Evolutionary conservation across 1,140 invertebrate genomes (phyloP).

Genomic region (Musca domestica): DNA sequence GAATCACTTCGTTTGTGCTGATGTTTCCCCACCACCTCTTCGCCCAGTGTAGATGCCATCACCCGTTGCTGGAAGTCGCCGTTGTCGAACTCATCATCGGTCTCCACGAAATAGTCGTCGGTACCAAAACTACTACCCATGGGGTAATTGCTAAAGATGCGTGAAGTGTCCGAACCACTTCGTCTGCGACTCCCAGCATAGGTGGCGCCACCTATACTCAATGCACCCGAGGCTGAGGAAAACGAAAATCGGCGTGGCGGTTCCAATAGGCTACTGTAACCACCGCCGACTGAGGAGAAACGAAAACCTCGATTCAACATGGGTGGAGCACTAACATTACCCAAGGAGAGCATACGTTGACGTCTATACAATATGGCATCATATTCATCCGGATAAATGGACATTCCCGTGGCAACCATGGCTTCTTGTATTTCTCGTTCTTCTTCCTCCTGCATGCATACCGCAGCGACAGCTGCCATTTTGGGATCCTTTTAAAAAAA

Average conservation of each 20-base stretch:
- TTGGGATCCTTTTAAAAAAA: constrained; percentile 59
- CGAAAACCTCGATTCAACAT: constrained; percentile 57
- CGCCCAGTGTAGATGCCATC: constrained; percentile 22
- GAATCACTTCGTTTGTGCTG: constrained; percentile 43
- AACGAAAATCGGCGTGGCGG: constrained; percentile 61
- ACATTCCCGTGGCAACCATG: constrained; percentile 66
- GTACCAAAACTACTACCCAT: constrained; percentile 57
- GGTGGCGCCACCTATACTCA: constrained; percentile 23
- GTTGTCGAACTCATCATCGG: constrained; percentile 52
- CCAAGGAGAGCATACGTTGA: constrained; percentile 57
- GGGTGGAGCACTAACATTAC: constrained; percentile 56
- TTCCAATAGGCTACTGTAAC: constrained; percentile 67
- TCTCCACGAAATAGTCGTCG: constrained; percentile 56
- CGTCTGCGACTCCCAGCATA: constrained; percentile 55
- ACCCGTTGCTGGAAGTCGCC: constrained; percentile 40
- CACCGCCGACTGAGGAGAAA: constrained; percentile 69
- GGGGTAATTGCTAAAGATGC: constrained; percentile 56
- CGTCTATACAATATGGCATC: constrained; percentile 57
- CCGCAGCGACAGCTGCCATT: constrained; percentile 64
- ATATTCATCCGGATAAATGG: constrained; percentile 56
- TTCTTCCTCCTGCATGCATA: constrained; percentile 75
- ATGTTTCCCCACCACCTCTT: constrained; percentile 29
- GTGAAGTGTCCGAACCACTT: constrained; percentile 51
- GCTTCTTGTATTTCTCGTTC: constrained; percentile 70
- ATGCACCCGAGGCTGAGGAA: constrained; percentile 37